Conservation (phyloP, 2,113 vertebrate genomes). For the Balaenoptera acutorostrata region DNA sequence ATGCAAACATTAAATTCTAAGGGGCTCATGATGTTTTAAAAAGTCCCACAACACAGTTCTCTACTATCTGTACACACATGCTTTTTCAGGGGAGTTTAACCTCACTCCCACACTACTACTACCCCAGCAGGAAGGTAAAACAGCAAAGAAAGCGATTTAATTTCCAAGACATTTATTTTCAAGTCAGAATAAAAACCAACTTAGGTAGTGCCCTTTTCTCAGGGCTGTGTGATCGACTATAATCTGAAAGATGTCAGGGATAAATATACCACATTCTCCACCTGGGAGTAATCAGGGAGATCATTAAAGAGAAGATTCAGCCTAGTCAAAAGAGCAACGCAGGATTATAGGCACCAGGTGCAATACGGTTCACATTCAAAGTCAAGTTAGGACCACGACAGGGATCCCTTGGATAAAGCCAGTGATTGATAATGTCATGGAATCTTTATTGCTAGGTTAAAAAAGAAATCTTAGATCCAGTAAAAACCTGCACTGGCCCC, state of each 20-base stretch:
- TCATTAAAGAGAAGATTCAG: not conserved
- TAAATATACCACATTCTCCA: not conserved
- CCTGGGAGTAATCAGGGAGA: not conserved
- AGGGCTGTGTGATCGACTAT: not conserved
- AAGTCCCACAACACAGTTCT: not conserved
- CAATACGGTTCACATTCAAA: not conserved
- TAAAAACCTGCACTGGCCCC: not conserved
- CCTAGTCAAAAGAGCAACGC: not conserved
- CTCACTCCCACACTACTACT: not conserved
- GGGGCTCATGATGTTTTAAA: not conserved
- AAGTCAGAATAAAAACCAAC: conserved; percentile 21
- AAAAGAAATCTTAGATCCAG: not conserved
- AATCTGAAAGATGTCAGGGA: conserved; percentile 1
- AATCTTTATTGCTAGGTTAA: not conserved
- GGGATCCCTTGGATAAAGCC: not conserved
- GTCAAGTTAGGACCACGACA: not conserved
- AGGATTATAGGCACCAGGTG: not conserved
- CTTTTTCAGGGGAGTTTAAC: not conserved
- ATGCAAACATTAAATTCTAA: conserved; percentile 31
- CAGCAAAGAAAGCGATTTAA: not conserved
- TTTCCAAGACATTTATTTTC: not conserved
- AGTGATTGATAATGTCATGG: not conserved
- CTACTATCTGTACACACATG: not conserved
- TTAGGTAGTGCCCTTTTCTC: not conserved
- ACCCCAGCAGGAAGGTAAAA: not conserved